These are phyloP conservation scores for Heliconius hermathena DNA, from an alignment of 1,140 invertebrate genomes.

Conservation along the genomic window DNA sequence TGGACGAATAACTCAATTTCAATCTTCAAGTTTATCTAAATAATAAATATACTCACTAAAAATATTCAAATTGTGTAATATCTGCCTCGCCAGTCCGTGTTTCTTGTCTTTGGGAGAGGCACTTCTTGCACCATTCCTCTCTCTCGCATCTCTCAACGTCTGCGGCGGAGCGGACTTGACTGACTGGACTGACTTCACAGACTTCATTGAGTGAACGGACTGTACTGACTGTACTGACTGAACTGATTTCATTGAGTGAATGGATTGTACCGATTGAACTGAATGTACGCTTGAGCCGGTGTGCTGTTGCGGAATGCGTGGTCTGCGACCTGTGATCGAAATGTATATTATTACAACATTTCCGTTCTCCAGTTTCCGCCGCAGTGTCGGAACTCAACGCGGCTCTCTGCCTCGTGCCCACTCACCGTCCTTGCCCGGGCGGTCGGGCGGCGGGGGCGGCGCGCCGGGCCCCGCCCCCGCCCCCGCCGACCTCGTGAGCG, in stretches of 20 bases:
- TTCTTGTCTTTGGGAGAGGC: constrained; percentile 66
- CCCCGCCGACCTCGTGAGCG: constrained; percentile 84
- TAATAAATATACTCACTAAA: constrained; percentile 83
- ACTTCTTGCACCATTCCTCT: constrained; percentile 46
- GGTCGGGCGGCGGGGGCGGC: constrained; percentile 42
- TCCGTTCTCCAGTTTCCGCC: no score
- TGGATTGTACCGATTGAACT: constrained; percentile 45
- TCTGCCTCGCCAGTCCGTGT: constrained; percentile 87
- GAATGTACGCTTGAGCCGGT: constrained; percentile 76
- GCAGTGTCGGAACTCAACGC: neutral
- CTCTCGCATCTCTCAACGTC: constrained; percentile 35
- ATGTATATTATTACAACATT: neutral
- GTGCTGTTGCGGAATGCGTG: constrained; percentile 74
- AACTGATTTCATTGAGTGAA: constrained; percentile 45
- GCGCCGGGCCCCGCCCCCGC: constrained; percentile 25
- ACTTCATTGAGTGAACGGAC: constrained; percentile 36
- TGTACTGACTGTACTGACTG: constrained; percentile 49
- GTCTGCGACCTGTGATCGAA: constrained; percentile 49
- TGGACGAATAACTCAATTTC: no score
- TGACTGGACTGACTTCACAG: constrained; percentile 36
- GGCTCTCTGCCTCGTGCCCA: no score
- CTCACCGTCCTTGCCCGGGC: constrained; percentile 42
- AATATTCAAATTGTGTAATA: constrained; percentile 90
- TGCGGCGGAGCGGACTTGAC: constrained; percentile 40
- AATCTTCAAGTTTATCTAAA: no score